These are phyloP conservation scores for Pollimyrus isidori DNA, from an alignment of 2,113 vertebrate genomes.

Conservation along the genomic window DNA sequence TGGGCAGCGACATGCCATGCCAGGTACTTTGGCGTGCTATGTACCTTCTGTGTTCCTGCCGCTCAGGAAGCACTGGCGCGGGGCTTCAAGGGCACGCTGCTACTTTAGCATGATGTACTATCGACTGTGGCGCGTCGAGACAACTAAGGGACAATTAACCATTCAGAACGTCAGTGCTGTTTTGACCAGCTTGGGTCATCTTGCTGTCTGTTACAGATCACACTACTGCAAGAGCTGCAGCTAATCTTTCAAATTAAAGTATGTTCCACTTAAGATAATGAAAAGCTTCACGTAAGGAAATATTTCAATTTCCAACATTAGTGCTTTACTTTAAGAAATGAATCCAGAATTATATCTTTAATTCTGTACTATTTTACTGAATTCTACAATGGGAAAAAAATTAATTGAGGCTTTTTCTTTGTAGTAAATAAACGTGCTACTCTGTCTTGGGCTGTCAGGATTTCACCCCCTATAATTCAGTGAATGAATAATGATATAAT, in stretches of 20 bases:
- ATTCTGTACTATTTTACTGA: background rate
- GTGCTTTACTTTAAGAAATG: background rate
- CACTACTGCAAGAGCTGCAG: background rate
- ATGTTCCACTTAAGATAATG: background rate
- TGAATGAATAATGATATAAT: too few species aligned
- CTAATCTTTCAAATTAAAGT: background rate
- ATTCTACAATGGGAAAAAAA: background rate
- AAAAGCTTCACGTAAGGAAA: background rate
- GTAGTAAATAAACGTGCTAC: background rate
- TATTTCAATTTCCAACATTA: background rate
- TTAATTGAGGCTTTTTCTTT: background rate
- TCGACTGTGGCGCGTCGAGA: background rate
- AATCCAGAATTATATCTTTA: background rate
- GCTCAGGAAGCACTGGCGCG: conserved; percentile 25
- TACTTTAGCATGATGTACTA: background rate
- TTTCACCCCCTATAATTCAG: background rate
- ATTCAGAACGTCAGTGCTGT: background rate
- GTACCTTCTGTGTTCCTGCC: conserved; percentile 32
- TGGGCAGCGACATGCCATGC: conserved; percentile 41
- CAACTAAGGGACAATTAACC: background rate
- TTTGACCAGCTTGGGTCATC: background rate
- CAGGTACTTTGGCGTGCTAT: conserved; percentile 6
- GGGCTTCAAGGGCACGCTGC: conserved; percentile 31
- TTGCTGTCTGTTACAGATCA: background rate
- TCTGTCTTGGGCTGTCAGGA: background rate